Base-by-base conservation (phyloP, 2,113 vertebrate species). In the Thunnus thynnus region DNA sequence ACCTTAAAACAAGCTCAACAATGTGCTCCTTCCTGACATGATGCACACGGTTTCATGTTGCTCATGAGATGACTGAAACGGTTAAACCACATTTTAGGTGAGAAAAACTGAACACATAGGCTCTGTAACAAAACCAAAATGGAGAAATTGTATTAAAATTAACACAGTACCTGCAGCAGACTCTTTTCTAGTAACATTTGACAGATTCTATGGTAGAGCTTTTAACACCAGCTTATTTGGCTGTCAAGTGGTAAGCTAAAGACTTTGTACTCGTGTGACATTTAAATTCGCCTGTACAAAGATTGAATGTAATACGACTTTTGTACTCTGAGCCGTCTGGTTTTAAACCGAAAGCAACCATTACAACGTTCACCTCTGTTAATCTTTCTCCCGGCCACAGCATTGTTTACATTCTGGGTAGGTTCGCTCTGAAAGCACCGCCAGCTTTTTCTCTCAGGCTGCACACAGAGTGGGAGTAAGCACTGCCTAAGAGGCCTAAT, bases 401-500 rank as follows among this genome's bases (percentile, higher is more conserved):
- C 67, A 25, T 68, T 88, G 82, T 83, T 90, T 82, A 72, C 85
- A 56, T 72, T 85, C 64, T 81, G 79, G 62, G 79, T 52, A 27
- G 73, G 52, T 65, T 75, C 36, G n/a, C 55, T 72, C 46, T 46
- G 51, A 78, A 72, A 61, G 50, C 1, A 3, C 47, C 30, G 12
- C 22, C 51, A 55, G 47, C 18, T 1, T 50, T 78, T 67, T 13
- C 65, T 61, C 55, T 76, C 54, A 58, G 65, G 46, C 71, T 66
- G 32, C 1, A 44, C 50, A 46, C 73, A 47, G 41, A 12, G 22
- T 62, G 16, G 65, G 46, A 46, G 47, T 6, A 8, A 65, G 30
- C 12, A 46, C 32, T 47, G 51, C 62, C 47, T 48, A 2, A 30
- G 20, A 61, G 25, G 11, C 10, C 20, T 22, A 16, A 77, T 44